Base-by-base conservation (phyloP, 2,113 vertebrate genomes). In the Andinoacara biseriatus region DNA sequence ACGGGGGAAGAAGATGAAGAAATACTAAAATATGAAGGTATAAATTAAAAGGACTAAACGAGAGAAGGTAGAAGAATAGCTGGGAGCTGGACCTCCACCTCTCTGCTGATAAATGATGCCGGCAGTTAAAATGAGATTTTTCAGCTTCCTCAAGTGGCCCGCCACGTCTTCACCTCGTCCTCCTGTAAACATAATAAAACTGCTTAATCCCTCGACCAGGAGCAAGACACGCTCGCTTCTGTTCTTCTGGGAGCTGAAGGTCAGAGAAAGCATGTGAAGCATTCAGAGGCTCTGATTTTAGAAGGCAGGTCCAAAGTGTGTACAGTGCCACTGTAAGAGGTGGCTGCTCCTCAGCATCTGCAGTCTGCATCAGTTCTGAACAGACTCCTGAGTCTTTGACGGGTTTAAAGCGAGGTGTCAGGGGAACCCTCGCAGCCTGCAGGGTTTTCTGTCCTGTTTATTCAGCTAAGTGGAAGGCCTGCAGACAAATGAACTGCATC, bases 121-220 rank as follows among this genome's bases (percentile, higher is more conserved):
- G 11, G 65, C 43, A 31, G 65, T 69, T 69, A 20, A 49, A 69
- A 69, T 20, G 2, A 49, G 65, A 69, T 69, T 29, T 69, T 69
- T 69, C 43, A 69, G 65, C 43, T 69, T 69, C 43, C 43, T 72
- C 43, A 52, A 72, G 65, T 72, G 43, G 43, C 65, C 43, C 52
- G 46, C 67, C 67, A 52, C 26, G 26, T 72, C 76, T 33, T 74
- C 83, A 84, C 87, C 83, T 86, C 56, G 0, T 77, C 58, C 85
- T 85, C 79, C 74, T 74, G 77, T 78, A 87, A 92, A 90, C 84
- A 87, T 15, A 33, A 83, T 89, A 81, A 84, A 89, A 81, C 10
- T 0, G 1, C 11, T 35, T 65, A 84, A 81, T 87, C 84, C 83
- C 76, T 43, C 20, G 7, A 54, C 61, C 65, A 17, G 84, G 40